Evolutionary conservation across 1,140 invertebrate species (phyloP).

Genomic region (Drosophila albomicans): DNA sequence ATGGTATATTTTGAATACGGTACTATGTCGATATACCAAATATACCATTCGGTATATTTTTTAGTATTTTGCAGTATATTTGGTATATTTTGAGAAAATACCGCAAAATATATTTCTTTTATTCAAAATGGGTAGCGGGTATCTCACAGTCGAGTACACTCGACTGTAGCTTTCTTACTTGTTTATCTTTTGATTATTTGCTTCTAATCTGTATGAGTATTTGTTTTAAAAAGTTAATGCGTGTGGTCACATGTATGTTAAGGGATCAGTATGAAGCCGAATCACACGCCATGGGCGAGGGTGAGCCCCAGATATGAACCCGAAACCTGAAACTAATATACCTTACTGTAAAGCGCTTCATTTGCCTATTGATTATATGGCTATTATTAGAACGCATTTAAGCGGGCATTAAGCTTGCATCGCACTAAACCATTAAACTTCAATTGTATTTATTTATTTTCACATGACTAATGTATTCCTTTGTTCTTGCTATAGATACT

Average conservation of each 20-base stretch:
- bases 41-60: too few species aligned
- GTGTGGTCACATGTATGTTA: constrained; percentile 73
- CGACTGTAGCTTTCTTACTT: too few species aligned
- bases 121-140: too few species aligned
- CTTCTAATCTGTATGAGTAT: constrained; percentile 23
- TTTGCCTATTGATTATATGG: constrained; percentile 26
- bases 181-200: too few species aligned
- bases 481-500: constrained; percentile 87
- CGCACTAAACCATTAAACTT: constrained; percentile 5
- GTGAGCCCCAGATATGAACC: constrained; percentile 42
- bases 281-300: constrained; percentile 56
- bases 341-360: constrained; percentile 4
- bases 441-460: not conserved
- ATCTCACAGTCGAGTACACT: too few species aligned
- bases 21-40: too few species aligned
- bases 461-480: constrained; percentile 26
- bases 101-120: too few species aligned
- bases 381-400: constrained; percentile 37
- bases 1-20: too few species aligned
- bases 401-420: constrained; percentile 1
- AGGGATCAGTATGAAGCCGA: constrained; percentile 79
- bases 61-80: too few species aligned
- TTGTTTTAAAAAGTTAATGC: constrained; percentile 67
- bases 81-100: too few species aligned
- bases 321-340: constrained; percentile 46